Conservation (phyloP, 2,888 invertebrate genomes). For the Acrobasis consociella region DNA sequence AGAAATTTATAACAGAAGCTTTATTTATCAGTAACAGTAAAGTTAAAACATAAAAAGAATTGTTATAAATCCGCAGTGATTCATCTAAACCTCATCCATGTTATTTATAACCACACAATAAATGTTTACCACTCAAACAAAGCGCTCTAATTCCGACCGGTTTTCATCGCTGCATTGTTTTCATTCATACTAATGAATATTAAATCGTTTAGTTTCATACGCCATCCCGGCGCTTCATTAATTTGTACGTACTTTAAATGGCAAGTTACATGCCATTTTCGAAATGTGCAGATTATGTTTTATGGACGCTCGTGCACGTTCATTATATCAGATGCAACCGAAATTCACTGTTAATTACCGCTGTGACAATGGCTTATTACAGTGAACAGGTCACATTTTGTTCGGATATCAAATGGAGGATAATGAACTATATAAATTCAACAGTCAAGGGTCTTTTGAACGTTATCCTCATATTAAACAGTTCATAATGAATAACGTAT, state of each 20-base stretch:
- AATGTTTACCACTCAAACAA: slow-evolving; percentile 14
- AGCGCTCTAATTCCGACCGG: slow-evolving; percentile 17
- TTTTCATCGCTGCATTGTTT: slow-evolving; percentile 26
- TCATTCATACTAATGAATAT: slow-evolving; percentile 34
- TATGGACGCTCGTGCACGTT: slow-evolving; percentile 34
- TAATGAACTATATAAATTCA: slow-evolving; percentile 23
- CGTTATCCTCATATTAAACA: slow-evolving; percentile 3
- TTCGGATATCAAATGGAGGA: slow-evolving; percentile 16
- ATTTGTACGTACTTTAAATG: slow-evolving; percentile 35
- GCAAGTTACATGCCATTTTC: slow-evolving; percentile 33
- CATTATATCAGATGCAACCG: slow-evolving; percentile 51
- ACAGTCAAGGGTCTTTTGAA: slow-evolving; percentile 18
- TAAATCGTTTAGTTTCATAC: slow-evolving; percentile 33
- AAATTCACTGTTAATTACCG: slow-evolving; percentile 50
- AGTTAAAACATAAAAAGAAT: not conserved
- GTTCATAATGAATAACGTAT: slow-evolving; percentile 12
- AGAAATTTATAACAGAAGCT: no score
- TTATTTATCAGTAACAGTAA: not conserved
- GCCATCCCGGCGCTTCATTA: slow-evolving; percentile 27
- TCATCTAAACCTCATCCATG: not conserved
- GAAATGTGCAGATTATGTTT: slow-evolving; percentile 34
- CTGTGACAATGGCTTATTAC: slow-evolving; percentile 44
- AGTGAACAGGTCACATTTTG: slow-evolving; percentile 26
- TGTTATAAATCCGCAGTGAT: not conserved
- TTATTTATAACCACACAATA: slow-evolving; percentile 8